phyloP scores from a whole-genome alignment of 2,113 vertebrate species.

The Synchiropus splendidus region DNA sequence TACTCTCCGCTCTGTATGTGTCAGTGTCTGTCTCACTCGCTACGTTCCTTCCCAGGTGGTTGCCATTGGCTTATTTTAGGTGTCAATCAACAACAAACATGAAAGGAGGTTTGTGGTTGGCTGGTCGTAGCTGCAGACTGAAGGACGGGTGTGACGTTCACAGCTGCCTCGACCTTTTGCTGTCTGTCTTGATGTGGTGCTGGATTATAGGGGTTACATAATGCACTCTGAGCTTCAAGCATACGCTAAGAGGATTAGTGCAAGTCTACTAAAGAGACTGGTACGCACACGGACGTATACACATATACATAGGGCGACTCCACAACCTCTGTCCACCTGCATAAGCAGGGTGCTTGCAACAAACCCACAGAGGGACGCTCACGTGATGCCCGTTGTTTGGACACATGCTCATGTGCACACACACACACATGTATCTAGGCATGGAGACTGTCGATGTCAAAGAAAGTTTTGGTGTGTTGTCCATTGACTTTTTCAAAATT shows the following conservation, averaged over 20 bases:
- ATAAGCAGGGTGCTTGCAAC: neutral
- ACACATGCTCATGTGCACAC: neutral
- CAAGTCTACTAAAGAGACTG: constrained; percentile 61
- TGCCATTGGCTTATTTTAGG: no score
- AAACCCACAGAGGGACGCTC: constrained; percentile 7
- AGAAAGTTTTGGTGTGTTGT: no score
- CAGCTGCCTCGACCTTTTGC: no score
- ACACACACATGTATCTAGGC: constrained; percentile 6
- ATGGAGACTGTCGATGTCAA: constrained; percentile 1
- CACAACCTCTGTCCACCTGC: constrained; percentile 13
- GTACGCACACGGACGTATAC: constrained; percentile 36
- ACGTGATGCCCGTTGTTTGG: constrained; percentile 25
- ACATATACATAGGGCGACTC: neutral
- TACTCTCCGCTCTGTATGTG: no score
- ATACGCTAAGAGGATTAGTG: constrained; percentile 64
- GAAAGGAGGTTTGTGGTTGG: no score
- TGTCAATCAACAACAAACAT: no score
- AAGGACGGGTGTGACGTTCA: no score
- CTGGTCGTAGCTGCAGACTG: no score
- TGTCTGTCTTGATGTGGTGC: constrained; percentile 52
- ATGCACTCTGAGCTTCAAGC: constrained; percentile 60
- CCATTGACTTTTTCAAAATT: no score
- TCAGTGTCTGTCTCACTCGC: no score
- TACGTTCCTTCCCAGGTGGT: no score
- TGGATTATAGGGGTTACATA: constrained; percentile 66